Evolutionary conservation across 2,797 vertebrate genomes (phyloP).

Genomic region (Enteromius paludinosus): DNA sequence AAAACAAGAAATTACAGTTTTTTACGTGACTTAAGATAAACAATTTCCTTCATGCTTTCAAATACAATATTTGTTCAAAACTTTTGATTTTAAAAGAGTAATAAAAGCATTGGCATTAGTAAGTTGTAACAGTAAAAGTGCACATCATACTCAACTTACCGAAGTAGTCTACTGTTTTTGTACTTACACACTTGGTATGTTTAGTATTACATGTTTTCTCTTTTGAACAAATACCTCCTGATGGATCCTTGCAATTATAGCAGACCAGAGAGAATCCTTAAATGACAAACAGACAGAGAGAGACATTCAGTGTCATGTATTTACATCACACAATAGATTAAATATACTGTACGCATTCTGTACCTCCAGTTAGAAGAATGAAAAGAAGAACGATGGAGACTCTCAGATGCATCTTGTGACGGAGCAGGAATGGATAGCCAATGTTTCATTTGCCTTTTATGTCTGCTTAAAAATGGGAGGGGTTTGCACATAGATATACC

Average conservation of each 20-base stretch:
- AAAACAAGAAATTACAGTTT: neutral
- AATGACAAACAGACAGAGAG: neutral
- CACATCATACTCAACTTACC: neutral
- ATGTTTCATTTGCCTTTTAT: neutral
- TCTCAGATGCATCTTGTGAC: neutral
- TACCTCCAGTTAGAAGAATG: slow-evolving; percentile 10
- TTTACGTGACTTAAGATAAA: neutral
- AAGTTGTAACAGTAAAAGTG: neutral
- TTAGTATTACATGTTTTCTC: neutral
- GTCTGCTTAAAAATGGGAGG: neutral
- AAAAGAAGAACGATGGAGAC: neutral
- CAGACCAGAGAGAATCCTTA: neutral
- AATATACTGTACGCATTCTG: neutral
- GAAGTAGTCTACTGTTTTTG: neutral
- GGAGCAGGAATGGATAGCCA: neutral
- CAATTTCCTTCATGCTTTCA: neutral
- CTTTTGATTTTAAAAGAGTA: neutral
- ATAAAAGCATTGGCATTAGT: neutral
- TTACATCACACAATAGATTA: neutral
- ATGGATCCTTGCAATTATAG: neutral
- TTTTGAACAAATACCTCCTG: neutral
- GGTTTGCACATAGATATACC: neutral
- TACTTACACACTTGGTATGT: neutral
- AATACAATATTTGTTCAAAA: neutral
- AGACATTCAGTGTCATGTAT: neutral